A percentile compares a stretch with the other conserved stretches of the same genome.
phyloP scores from a whole-genome alignment of 2,113 vertebrate genomes.

The Phaethon lepturus region DNA sequence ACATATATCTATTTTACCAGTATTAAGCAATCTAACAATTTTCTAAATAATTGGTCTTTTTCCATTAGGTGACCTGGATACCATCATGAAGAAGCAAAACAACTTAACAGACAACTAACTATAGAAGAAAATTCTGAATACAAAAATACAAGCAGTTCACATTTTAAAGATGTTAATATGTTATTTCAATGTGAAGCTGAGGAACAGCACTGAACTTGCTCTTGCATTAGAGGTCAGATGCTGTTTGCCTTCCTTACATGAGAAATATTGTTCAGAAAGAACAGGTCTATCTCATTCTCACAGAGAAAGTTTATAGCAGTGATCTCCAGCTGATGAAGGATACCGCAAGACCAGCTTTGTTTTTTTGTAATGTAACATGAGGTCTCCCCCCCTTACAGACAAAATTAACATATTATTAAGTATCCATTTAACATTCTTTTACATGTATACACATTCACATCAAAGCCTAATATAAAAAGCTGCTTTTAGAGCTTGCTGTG shows the following conservation, averaged over 20 bases:
- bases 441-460: not conserved
- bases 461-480: not conserved
- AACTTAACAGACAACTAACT: not conserved
- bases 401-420: not conserved
- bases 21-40: not conserved
- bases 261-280: not conserved
- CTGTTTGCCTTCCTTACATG: not conserved
- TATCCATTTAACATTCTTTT: not conserved
- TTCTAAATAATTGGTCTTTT: not conserved
- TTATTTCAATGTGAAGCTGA: not conserved
- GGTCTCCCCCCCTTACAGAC: no score
- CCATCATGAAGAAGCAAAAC: not conserved
- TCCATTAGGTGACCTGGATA: not conserved
- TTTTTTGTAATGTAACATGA: not conserved
- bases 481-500: not conserved
- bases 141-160: not conserved
- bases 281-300: not conserved
- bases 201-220: not conserved
- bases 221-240: not conserved
- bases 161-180: not conserved
- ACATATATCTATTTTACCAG: not conserved
- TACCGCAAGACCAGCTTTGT: not conserved
- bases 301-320: not conserved
- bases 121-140: not conserved
- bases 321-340: not conserved